Percentiles rank a stretch among this genome's conserved stretches.
These are phyloP conservation scores for Octonoba sinensis DNA, from an alignment of 2,888 invertebrate genomes.

Conservation along the genomic window DNA sequence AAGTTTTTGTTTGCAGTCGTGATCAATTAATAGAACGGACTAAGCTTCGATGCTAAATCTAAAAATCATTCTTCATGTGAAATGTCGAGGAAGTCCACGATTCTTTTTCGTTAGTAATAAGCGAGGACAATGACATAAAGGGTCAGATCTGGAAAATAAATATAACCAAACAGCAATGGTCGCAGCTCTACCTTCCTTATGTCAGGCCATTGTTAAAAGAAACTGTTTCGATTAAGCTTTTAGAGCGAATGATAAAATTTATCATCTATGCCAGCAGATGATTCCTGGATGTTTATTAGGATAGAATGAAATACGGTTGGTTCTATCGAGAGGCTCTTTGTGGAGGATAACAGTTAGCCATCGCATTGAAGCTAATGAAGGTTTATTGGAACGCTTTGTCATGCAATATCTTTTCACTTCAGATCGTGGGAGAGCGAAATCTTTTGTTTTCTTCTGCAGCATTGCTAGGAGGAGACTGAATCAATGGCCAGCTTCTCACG, in stretches of 20 bases:
- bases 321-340: constrained; percentile 22
- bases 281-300: background rate
- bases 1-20: too few relatives aligned
- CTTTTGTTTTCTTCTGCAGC: constrained; percentile 13
- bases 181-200: constrained; percentile 10
- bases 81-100: background rate
- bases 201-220: constrained; percentile 35
- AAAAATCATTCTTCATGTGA: background rate
- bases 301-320: too few relatives aligned
- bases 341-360: background rate
- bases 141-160: constrained; percentile 38
- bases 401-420: constrained; percentile 33
- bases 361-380: constrained; percentile 32
- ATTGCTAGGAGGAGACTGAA: background rate
- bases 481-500: constrained; percentile 7
- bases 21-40: too few relatives aligned
- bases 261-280: constrained; percentile 29
- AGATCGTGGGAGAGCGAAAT: constrained; percentile 31
- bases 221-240: constrained; percentile 41
- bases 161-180: constrained; percentile 38
- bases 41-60: too few relatives aligned
- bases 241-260: constrained; percentile 34
- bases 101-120: constrained; percentile 30
- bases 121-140: constrained; percentile 41
- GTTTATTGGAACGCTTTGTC: constrained; percentile 47